Conservation (phyloP, 2,797 vertebrate species). For the Cryptoprocta ferox region DNA sequence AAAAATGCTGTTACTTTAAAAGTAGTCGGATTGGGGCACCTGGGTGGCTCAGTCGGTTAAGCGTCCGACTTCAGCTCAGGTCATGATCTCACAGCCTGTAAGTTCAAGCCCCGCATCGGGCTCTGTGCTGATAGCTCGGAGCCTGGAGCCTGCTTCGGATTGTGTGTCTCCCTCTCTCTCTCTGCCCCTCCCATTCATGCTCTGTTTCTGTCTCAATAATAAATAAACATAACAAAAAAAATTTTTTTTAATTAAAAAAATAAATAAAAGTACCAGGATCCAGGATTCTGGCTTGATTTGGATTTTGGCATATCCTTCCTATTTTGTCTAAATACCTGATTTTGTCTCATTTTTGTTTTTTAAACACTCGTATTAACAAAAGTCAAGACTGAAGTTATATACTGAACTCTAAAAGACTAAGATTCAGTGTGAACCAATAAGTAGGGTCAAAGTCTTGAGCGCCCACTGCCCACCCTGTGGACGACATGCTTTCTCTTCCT, state of each 20-base stretch:
- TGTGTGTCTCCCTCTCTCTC: no score
- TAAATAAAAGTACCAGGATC: background rate
- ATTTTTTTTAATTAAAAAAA: no score
- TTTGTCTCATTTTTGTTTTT: background rate
- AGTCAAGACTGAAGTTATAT: background rate
- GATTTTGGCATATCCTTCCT: background rate
- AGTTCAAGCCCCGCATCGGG: no score
- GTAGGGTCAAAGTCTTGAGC: background rate
- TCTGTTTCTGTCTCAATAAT: no score
- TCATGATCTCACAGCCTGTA: no score
- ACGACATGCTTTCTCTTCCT: background rate
- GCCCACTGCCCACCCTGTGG: fast-evolving
- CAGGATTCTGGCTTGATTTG: background rate
- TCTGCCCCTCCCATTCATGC: no score
- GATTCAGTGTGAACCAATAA: background rate
- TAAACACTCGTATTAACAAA: background rate
- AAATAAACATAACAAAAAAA: no score
- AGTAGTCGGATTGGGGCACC: no score
- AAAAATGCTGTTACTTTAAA: background rate
- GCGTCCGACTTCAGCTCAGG: no score
- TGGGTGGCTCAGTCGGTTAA: no score
- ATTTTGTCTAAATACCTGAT: background rate
- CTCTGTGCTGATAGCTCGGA: no score
- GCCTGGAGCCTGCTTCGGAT: no score
- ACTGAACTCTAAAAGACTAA: background rate